Percentiles rank a stretch among this genome's conserved stretches.
These are phyloP conservation scores for Cynopterus sphinx DNA, from an alignment of 2,797 vertebrate genomes.

Conservation along the genomic window DNA sequence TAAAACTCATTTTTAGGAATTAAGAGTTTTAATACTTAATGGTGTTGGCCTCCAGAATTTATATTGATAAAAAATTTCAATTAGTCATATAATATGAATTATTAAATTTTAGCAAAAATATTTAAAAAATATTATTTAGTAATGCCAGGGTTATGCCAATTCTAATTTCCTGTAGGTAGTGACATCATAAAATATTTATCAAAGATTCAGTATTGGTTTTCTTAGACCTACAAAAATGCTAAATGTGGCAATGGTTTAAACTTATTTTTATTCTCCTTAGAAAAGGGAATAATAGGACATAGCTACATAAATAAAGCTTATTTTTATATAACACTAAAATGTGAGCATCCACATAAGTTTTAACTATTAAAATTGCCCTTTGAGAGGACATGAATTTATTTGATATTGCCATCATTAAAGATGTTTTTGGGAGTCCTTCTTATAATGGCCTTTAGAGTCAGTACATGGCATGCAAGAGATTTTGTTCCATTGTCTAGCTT, in stretches of 20 bases:
- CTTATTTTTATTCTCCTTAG: background rate
- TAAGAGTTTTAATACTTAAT: background rate
- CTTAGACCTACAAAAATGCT: background rate
- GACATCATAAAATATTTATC: conserved; percentile 37
- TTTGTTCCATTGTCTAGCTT: background rate
- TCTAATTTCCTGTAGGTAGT: conserved; percentile 20
- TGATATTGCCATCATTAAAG: background rate
- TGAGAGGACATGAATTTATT: background rate
- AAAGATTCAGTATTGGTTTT: conserved; percentile 34
- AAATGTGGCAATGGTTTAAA: background rate
- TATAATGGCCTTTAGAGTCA: background rate
- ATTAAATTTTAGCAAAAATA: background rate
- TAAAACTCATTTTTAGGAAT: conserved; percentile 36
- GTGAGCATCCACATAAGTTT: background rate
- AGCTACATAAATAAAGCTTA: background rate
- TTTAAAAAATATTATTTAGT: background rate
- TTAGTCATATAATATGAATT: background rate
- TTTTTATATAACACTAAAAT: background rate
- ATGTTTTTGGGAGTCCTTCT: background rate
- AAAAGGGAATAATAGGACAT: background rate
- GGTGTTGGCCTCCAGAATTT: background rate
- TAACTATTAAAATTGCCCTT: background rate
- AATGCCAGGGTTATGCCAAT: background rate
- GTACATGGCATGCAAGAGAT: background rate
- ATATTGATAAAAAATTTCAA: background rate